Base-by-base conservation (phyloP, 2,113 vertebrate species). In the Panthera leo region DNA sequence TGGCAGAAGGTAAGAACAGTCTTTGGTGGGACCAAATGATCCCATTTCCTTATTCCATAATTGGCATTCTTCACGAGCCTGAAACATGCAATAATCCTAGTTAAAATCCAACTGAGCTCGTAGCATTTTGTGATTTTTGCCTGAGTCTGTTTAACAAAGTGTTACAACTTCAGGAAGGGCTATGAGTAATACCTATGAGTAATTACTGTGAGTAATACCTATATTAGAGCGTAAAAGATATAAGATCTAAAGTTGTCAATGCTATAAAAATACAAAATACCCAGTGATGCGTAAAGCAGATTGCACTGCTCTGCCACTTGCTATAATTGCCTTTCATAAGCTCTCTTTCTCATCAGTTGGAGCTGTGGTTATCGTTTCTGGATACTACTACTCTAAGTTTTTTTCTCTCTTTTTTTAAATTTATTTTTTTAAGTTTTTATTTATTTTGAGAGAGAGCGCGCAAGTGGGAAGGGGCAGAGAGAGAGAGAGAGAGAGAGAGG, bases 91-190 rank as follows among this genome's bases (percentile, higher is more conserved):
- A n/a, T 51, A 85, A 61, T 48, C 39, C 39, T 53, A 29, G 39
- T 58, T 29, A 86, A 87, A 94, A 67, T 68, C 67, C 80, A 78
- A 31, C 39, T 42, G n/a, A 55, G 6, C 48, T 13, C 27, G 34
- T 86, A 68, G 55, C 48, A 36, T 97, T 86, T 51, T 91, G 34
- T 86, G 86, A 67, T 67, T 80, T 80, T 92, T 89, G 9, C 45
- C 45, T 27, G 18, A 61, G 25, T 53, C 42, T 85, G 7, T 71
- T 70, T 15, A 84, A 78, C 11, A 48, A 53, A 61, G 53, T 86
- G 5, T 61, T 84, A 4, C 3, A n/a, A 78, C 23, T 45, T 79
- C 39, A 79, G 85, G 23, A 93, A 79, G 31, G n/a, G 11, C 61
- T 76, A 31, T 76, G 34, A 68, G 58, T 45, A 45, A 45, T 39